Evolutionary conservation across 2,113 vertebrate species (phyloP).

Genomic region (Podiceps cristatus): DNA sequence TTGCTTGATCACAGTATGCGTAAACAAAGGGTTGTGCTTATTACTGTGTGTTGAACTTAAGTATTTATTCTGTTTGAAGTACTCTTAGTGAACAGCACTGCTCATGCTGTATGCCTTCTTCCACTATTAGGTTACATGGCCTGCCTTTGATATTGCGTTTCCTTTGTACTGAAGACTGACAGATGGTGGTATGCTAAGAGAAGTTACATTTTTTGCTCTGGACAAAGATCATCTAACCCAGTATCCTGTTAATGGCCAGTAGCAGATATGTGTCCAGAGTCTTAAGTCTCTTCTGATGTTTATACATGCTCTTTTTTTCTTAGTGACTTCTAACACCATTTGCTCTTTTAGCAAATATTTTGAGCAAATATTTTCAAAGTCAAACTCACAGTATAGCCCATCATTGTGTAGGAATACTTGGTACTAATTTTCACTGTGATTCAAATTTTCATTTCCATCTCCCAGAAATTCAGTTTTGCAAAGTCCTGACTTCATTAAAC

Average conservation of each 20-base stretch:
- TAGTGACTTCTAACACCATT: neutral
- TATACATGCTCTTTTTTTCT: neutral
- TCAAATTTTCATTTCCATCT: neutral
- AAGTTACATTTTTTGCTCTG: neutral
- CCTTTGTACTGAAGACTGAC: neutral
- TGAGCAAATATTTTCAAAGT: neutral
- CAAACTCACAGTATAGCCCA: neutral
- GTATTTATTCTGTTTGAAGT: neutral
- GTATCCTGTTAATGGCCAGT: neutral
- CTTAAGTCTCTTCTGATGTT: neutral
- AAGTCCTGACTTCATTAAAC: neutral
- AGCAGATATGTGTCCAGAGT: neutral
- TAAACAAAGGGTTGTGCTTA: neutral
- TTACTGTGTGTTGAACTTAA: neutral
- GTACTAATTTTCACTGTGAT: neutral
- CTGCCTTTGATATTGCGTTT: neutral
- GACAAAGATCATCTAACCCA: neutral
- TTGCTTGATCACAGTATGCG: neutral
- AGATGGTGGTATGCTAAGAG: neutral
- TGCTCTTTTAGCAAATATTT: neutral
- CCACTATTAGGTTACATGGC: neutral
- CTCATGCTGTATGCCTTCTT: neutral
- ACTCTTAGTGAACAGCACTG: neutral
- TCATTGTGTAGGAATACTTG: neutral
- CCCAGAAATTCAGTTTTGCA: neutral